Conservation (phyloP, 1,140 invertebrate species). For the Calephelis virginiensis region DNA sequence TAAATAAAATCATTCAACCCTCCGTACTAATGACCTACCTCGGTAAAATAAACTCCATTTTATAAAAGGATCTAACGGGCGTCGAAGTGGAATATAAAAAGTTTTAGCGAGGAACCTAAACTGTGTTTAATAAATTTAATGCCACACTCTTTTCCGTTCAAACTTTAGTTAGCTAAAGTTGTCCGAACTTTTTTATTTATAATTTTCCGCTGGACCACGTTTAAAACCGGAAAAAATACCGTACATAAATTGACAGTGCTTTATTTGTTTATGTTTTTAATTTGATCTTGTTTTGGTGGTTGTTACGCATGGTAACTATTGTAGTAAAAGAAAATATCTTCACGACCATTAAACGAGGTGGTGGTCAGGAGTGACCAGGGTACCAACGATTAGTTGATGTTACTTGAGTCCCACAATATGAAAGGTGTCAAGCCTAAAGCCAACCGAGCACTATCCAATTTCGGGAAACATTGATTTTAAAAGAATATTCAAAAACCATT, state of each 20-base stretch:
- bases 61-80: background rate
- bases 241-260: constrained; percentile 1
- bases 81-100: constrained; percentile 6
- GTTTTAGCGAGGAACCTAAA: constrained; percentile 4
- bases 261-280: constrained; percentile 10
- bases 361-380: no score
- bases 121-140: constrained; percentile 15
- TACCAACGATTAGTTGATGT: no score
- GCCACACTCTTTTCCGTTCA: constrained; percentile 4
- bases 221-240: constrained; percentile 11
- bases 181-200: constrained; percentile 6
- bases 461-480: no score
- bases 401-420: no score
- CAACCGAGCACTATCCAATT: no score
- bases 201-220: constrained; percentile 6
- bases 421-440: no score
- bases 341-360: no score
- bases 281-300: no score
- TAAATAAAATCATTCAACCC: background rate
- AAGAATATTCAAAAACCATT: no score
- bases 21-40: background rate
- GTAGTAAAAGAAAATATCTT: no score
- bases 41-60: background rate
- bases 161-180: constrained; percentile 14
- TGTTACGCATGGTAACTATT: no score